Evolutionary conservation across 92 coral and sea anemone genomes (phyloP).

Genomic region (Pocillopora grandis): DNA sequence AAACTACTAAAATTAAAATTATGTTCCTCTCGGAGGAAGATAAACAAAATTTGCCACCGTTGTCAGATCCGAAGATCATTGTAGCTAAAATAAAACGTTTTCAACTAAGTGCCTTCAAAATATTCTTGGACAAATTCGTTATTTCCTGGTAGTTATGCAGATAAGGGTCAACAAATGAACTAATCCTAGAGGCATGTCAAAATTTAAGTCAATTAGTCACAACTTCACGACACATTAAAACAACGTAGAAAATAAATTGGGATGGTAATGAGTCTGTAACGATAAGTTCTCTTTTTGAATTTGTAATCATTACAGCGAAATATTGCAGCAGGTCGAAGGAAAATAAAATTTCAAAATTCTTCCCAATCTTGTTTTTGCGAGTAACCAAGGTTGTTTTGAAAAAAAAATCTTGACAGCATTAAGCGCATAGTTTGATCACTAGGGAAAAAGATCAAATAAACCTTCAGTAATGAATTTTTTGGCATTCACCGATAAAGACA

Average conservation of each 20-base stretch:
- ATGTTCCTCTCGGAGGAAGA: not conserved
- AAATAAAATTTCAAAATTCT: not conserved
- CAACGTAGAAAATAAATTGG: not conserved
- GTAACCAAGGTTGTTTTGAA: not conserved
- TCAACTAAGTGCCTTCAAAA: not conserved
- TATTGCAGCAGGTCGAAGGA: not conserved
- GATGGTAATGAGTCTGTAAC: not conserved
- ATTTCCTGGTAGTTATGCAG: not conserved
- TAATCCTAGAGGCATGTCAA: constrained; percentile 12
- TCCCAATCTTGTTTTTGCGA: not conserved
- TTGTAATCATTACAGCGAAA: not conserved
- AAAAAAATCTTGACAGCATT: not conserved
- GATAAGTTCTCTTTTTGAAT: too few species aligned
- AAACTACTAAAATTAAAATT: too few species aligned
- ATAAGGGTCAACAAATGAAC: not conserved
- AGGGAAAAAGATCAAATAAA: constrained; percentile 1
- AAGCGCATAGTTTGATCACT: constrained; percentile 33
- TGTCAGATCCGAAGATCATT: not conserved
- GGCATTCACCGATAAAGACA: constrained; percentile 1
- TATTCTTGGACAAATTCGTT: not conserved
- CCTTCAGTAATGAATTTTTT: not conserved
- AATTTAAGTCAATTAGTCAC: constrained; percentile 19
- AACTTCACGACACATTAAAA: constrained; percentile 22
- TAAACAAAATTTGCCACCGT: not conserved
- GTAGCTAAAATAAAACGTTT: not conserved